These are phyloP conservation scores for Cyprinodon variegatus DNA, from an alignment of 2,113 vertebrate genomes.

Conservation along the genomic window DNA sequence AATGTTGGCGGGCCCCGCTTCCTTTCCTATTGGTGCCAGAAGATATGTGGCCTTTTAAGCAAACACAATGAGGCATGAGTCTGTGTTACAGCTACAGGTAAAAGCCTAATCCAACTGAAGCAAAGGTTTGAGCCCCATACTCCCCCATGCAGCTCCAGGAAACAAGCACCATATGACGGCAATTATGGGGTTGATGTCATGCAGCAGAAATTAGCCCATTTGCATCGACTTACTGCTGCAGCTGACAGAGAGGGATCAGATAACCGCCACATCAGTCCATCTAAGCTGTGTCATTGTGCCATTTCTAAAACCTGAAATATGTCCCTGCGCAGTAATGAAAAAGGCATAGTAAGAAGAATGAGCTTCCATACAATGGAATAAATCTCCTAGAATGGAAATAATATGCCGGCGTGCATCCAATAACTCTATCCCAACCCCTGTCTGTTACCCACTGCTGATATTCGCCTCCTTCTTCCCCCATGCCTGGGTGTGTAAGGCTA, in stretches of 20 bases:
- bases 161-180: constrained; percentile 57
- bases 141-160: constrained; percentile 34
- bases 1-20: constrained; percentile 63
- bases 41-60: constrained; percentile 69
- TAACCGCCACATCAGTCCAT: constrained; percentile 49
- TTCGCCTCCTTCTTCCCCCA: constrained; percentile 35
- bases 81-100: constrained; percentile 45
- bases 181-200: constrained; percentile 61
- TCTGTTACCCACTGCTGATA: constrained; percentile 73
- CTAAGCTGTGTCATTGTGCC: constrained; percentile 38
- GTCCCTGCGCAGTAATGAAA: constrained; percentile 69
- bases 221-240: constrained; percentile 47
- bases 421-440: constrained; percentile 73
- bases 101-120: constrained; percentile 51
- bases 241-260: constrained; percentile 65
- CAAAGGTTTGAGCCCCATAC: constrained; percentile 23
- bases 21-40: constrained; percentile 63
- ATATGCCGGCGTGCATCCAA: constrained; percentile 74
- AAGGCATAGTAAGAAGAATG: constrained; percentile 67
- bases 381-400: constrained; percentile 75
- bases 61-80: constrained; percentile 55
- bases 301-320: constrained; percentile 69
- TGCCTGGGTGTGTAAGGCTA: neutral
- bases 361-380: constrained; percentile 72
- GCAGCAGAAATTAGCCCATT: constrained; percentile 52